These are phyloP conservation scores for Microdon myrmicae DNA, from an alignment of 2,888 invertebrate species.

Conservation along the genomic window DNA sequence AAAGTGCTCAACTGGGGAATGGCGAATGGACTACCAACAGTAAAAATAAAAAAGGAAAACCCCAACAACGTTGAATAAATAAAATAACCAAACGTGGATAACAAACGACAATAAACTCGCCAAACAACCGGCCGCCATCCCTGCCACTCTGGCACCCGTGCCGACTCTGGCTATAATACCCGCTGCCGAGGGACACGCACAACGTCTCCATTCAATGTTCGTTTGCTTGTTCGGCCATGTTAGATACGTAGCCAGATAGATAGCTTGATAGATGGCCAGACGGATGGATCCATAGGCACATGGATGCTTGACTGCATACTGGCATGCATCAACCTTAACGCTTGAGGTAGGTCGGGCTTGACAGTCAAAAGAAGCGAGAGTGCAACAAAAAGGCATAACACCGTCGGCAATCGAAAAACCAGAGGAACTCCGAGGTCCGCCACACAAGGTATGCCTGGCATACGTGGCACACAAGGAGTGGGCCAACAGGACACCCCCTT, in stretches of 20 bases:
- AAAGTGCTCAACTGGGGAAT: slow-evolving; percentile 49
- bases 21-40: too few relatives aligned
- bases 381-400: slow-evolving; percentile 18
- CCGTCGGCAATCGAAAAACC: too few relatives aligned
- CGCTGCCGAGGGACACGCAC: slow-evolving; percentile 1
- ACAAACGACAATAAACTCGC: slow-evolving; percentile 36
- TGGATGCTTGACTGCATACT: slow-evolving; percentile 43
- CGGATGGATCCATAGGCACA: slow-evolving; percentile 41
- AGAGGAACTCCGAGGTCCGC: too few relatives aligned
- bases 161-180: not conserved
- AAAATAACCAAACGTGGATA: slow-evolving; percentile 29
- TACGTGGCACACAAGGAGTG: slow-evolving; percentile 22
- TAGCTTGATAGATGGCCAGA: slow-evolving; percentile 24
- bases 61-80: too few relatives aligned
- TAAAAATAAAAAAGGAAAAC: slow-evolving; percentile 12
- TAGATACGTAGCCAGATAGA: slow-evolving; percentile 7
- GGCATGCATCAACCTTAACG: slow-evolving; percentile 46
- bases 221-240: slow-evolving; percentile 6
- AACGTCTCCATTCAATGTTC: slow-evolving; percentile 11
- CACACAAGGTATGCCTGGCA: too few relatives aligned
- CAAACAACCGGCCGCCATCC: slow-evolving; percentile 11
- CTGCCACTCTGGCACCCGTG: slow-evolving; percentile 10
- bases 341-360: slow-evolving; percentile 51
- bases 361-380: slow-evolving; percentile 22
- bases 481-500: slow-evolving; percentile 29